phyloP scores from a whole-genome alignment of 2,888 invertebrate genomes.

The Synanthedon myopaeformis region DNA sequence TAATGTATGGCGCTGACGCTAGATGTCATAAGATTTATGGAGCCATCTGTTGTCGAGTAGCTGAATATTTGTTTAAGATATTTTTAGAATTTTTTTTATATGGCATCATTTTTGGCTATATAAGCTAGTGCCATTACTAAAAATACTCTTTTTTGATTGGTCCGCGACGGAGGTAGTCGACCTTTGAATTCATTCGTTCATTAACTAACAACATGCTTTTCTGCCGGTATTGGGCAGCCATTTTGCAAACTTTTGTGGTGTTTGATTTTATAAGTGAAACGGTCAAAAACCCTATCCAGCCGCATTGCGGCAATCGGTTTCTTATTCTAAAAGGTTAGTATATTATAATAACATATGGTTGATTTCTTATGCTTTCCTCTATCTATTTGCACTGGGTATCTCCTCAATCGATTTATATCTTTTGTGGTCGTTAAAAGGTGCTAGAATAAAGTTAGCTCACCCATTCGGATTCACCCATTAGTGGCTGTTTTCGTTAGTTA shows the following conservation, averaged over 20 bases:
- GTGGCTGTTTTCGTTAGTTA: constrained; percentile 64
- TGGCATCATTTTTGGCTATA: constrained; percentile 48
- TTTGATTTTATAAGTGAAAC: constrained; percentile 7
- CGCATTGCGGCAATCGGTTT: constrained; percentile 49
- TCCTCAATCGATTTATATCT: constrained; percentile 61
- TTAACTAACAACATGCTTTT: neutral
- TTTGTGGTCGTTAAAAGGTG: constrained; percentile 74
- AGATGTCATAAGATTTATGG: neutral
- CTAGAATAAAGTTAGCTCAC: constrained; percentile 61
- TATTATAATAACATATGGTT: neutral
- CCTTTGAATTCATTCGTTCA: neutral
- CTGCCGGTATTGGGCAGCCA: constrained; percentile 25
- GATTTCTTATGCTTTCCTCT: too few relatives aligned
- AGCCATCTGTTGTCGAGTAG: constrained; percentile 15
- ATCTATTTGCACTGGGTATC: constrained; percentile 70
- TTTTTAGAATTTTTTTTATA: constrained; percentile 8
- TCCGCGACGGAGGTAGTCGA: constrained; percentile 13
- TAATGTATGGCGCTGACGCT: neutral
- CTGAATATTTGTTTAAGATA: neutral
- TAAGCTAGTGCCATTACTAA: constrained; percentile 31
- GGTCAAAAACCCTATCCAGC: constrained; percentile 30
- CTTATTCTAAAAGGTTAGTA: constrained; percentile 8
- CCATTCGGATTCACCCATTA: constrained; percentile 60
- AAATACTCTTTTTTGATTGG: constrained; percentile 58
- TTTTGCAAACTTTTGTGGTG: constrained; percentile 25